phyloP scores from a whole-genome alignment of 2,797 vertebrate species.

The Lagorchestes hirsutus region DNA sequence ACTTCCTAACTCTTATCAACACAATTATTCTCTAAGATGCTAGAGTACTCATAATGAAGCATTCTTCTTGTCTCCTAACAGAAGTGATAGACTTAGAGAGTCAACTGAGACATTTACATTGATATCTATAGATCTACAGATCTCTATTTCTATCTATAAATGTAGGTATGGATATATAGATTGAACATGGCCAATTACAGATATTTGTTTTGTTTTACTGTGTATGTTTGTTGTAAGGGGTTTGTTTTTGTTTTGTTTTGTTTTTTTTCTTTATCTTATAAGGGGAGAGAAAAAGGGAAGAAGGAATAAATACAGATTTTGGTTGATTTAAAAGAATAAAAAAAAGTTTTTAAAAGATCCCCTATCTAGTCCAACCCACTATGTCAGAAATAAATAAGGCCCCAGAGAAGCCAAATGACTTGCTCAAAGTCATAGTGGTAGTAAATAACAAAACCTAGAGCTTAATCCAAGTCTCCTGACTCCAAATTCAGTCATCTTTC shows the following conservation, averaged over 20 bases:
- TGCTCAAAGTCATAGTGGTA: background rate
- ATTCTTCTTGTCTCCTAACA: background rate
- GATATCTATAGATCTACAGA: background rate
- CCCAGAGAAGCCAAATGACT: background rate
- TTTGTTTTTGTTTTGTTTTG: background rate
- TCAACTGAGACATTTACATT: background rate
- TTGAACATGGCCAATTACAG: background rate
- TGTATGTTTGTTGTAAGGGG: background rate
- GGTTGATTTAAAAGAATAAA: background rate
- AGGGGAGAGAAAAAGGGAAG: background rate
- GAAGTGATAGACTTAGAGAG: background rate
- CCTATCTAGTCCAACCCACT: background rate
- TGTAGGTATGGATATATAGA: background rate
- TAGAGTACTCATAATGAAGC: background rate
- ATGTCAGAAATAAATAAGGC: background rate
- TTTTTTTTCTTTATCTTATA: background rate
- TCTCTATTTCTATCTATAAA: background rate
- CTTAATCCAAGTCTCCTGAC: background rate
- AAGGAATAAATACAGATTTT: background rate
- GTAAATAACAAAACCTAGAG: background rate
- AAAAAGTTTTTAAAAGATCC: background rate
- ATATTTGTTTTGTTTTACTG: background rate
- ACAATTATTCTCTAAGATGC: background rate
- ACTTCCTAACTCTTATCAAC: background rate
- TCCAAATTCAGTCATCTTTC: background rate